Base-by-base conservation (phyloP, 2,113 vertebrate species). In the Cricetomys ansorgei region DNA sequence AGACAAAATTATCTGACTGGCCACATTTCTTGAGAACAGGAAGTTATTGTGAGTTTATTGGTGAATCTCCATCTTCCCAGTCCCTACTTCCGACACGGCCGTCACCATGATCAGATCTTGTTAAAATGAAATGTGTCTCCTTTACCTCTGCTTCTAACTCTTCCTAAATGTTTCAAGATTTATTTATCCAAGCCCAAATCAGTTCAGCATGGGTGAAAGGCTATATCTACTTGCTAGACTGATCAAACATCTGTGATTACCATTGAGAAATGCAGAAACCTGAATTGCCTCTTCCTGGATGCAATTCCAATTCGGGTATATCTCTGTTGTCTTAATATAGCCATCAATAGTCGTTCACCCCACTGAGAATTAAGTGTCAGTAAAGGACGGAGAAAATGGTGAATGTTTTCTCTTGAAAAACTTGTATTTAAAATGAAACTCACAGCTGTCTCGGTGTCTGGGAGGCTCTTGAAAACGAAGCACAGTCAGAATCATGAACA, bases 381-480 rank as follows among this genome's bases (percentile, higher is more conserved):
- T 31, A 45, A 88, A 53, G 40, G 79, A 9, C 27, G 57, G 25
- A 62, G 45, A 37, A 29, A 73, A 16, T 0, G 31, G 40, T 34
- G 13, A 1, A 0, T 53, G 37, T 7, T 77, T 79, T 85, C 25
- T 19, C 55, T n/a, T 31, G 8, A 69, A 45, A 40, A 65, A 92
- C 7, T 5, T 43, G 10, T 12, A 17, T n/a, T 67, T 40, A 94
- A 87, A 3, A 11, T 37, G 50, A 79, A 89, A 98, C 99, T 97
- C 98, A 99, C 98, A 98, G 17, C 89, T 98, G 48, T 99, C 98
- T 95, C 94, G 98, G 37, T 98, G 97, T 89, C 97, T 97, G 37
- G 98, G 98, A 40, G 98, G 97, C 53, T 99, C 98, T 91, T 99
- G 98, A 65, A 98, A 97, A 67, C 98, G 98, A 40, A 98, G 89